Base-by-base conservation (phyloP, 2,797 vertebrate genomes). In the Ambastaia sidthimunki region DNA sequence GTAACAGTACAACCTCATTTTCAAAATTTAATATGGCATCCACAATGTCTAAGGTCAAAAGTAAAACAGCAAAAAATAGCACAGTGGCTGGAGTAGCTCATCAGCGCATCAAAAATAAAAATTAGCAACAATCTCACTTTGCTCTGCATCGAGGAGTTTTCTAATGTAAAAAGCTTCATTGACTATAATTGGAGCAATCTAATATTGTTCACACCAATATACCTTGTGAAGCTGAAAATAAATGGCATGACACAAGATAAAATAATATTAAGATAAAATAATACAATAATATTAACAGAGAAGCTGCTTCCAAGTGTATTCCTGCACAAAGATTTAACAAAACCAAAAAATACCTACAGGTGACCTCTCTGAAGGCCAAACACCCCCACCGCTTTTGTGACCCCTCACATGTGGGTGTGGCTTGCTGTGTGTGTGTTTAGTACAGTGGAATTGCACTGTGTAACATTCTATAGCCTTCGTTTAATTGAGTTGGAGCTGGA, bases 401-500 rank as follows among this genome's bases (percentile, higher is more conserved):
- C 82, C 76, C 63, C 18, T 78, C 21, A n/a, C 52, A 23, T 70
- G 16, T 71, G 60, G 50, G 50, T n/a, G 18, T 52, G 16, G 50
- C 50, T 52, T 52, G 16, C 18, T 52, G 50, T 52, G 54, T 55
- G 48, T 76, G 63, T 41, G 41, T 44, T 60, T 34, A 63, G 65
- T 71, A 68, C 55, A 62, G 60, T 67, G 66, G 68, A 55, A 68
- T 71, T 37, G 41, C 77, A 86, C 78, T 59, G 84, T 88, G 82
- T 86, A 88, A 85, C 81, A 85, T 89, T 89, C 89, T 76, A 21
- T 80, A 83, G 85, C 85, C 76, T 81, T 54, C 31, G 59, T 80
- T 74, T 82, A 83, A 84, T 80, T 86, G 86, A 87, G 78, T 88
- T 88, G 63, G 16, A 87, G 84, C 66, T 50, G 82, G 81, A 67